Percentiles rank a stretch among this genome's conserved stretches.
These are phyloP conservation scores for Cryptophagus acutangulus DNA, from an alignment of 2,888 invertebrate genomes.

Conservation along the genomic window DNA sequence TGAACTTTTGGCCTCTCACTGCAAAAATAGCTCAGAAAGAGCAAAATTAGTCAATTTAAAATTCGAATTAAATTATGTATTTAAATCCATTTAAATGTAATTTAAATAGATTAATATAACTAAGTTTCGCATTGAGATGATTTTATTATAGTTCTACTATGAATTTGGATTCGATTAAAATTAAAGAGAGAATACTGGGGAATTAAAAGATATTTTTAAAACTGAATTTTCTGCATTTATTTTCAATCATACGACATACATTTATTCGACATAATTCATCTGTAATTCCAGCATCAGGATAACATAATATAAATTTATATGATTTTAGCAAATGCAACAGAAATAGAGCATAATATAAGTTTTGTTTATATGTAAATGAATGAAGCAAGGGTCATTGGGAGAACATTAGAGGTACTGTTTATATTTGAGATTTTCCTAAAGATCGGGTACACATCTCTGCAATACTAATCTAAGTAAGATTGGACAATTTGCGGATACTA, in stretches of 20 bases:
- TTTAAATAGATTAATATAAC: too few relatives aligned
- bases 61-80: too few relatives aligned
- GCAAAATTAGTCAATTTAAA: too few relatives aligned
- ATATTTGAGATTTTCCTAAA: slow-evolving; percentile 35
- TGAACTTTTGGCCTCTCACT: too few relatives aligned
- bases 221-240: slow-evolving; percentile 44
- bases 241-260: slow-evolving; percentile 45
- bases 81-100: too few relatives aligned
- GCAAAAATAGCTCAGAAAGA: too few relatives aligned
- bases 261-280: slow-evolving; percentile 42
- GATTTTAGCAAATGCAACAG: slow-evolving; percentile 29
- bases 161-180: too few relatives aligned
- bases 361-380: slow-evolving; percentile 31
- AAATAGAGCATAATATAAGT: slow-evolving; percentile 25
- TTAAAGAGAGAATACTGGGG: too few relatives aligned
- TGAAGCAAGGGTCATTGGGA: slow-evolving; percentile 36
- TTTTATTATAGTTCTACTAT: too few relatives aligned
- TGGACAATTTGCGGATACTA: slow-evolving; percentile 39
- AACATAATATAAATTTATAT: slow-evolving; percentile 24
- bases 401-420: slow-evolving; percentile 37
- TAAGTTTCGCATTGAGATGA: too few relatives aligned
- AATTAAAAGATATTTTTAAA: too few relatives aligned
- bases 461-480: slow-evolving; percentile 41
- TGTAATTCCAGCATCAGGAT: slow-evolving; percentile 42
- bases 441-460: slow-evolving; percentile 44